Evolutionary conservation across 1,140 invertebrate species (phyloP).

Genomic region (Drosophila azteca): DNA sequence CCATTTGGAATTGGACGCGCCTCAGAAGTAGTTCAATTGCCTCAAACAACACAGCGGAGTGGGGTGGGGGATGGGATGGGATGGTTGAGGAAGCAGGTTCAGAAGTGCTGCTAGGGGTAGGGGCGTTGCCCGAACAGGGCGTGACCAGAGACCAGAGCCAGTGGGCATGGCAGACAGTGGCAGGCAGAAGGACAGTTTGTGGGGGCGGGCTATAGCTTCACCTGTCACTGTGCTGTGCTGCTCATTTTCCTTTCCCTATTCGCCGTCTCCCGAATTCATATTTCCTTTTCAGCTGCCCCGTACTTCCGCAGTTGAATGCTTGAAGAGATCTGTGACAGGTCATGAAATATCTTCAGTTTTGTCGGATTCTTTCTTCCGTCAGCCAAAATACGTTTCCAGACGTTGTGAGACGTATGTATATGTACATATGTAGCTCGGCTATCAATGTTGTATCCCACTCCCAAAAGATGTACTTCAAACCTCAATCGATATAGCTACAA

Average conservation of each 20-base stretch:
- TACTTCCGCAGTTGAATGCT: neutral
- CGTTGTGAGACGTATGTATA: too few species aligned
- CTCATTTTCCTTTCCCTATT: constrained; percentile 21
- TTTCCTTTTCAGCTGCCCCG: constrained; percentile 22
- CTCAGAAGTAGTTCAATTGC: constrained; percentile 53
- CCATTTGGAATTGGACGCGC: constrained; percentile 56
- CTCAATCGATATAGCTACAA: too few species aligned
- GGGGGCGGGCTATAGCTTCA: constrained; percentile 17
- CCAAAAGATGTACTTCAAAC: too few species aligned
- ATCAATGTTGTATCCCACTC: too few species aligned
- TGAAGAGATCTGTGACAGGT: constrained; percentile 6
- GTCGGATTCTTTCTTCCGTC: too few species aligned
- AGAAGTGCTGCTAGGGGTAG: neutral
- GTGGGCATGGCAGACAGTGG: constrained; percentile 5
- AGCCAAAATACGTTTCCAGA: too few species aligned
- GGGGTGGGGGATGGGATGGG: neutral
- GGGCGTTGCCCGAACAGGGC: constrained; percentile 44
- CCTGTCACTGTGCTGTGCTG: constrained; percentile 24
- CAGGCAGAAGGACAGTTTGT: constrained; percentile 4
- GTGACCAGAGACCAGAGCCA: constrained; percentile 30
- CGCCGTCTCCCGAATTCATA: constrained; percentile 3
- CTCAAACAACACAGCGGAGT: constrained; percentile 10
- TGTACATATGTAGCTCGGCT: too few species aligned
- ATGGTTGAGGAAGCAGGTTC: constrained; percentile 1
- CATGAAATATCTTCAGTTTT: too few species aligned